phyloP scores from a whole-genome alignment of 2,888 invertebrate genomes.

The Lycocerus yunnanus region DNA sequence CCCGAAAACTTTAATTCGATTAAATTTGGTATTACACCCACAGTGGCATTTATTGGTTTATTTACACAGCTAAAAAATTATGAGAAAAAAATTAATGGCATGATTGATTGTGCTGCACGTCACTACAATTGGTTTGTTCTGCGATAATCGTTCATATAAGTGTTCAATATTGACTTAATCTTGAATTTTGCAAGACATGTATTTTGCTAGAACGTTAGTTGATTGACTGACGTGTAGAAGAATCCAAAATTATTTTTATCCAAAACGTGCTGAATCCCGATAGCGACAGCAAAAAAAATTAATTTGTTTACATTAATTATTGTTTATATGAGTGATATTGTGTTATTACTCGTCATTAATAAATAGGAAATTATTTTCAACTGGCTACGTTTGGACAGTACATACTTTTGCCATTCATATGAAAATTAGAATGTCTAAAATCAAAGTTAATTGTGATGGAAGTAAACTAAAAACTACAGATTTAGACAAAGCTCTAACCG shows the following conservation, averaged over 20 bases:
- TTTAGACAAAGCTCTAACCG: slow-evolving; percentile 34
- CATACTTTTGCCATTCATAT: background rate
- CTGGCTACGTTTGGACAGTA: background rate
- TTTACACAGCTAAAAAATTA: background rate
- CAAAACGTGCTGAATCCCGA: background rate
- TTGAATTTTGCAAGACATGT: slow-evolving; percentile 3
- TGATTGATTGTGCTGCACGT: background rate
- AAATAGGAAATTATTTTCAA: background rate
- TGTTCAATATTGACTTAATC: slow-evolving; percentile 14
- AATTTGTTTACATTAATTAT: background rate
- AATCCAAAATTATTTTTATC: background rate
- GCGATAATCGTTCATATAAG: slow-evolving; percentile 6
- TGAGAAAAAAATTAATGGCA: background rate
- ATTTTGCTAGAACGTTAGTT: background rate
- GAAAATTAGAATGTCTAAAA: background rate
- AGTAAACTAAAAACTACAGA: slow-evolving; percentile 16
- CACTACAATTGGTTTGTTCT: slow-evolving; percentile 11
- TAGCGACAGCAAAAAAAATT: background rate
- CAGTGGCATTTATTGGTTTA: background rate
- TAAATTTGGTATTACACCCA: background rate
- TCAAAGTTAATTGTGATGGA: slow-evolving; percentile 1
- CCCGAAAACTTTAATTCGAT: background rate
- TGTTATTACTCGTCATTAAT: background rate
- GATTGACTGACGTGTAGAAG: background rate
- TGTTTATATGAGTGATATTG: background rate